Evolutionary conservation across 2,113 vertebrate genomes (phyloP).

Genomic region (Ailurus styani): DNA sequence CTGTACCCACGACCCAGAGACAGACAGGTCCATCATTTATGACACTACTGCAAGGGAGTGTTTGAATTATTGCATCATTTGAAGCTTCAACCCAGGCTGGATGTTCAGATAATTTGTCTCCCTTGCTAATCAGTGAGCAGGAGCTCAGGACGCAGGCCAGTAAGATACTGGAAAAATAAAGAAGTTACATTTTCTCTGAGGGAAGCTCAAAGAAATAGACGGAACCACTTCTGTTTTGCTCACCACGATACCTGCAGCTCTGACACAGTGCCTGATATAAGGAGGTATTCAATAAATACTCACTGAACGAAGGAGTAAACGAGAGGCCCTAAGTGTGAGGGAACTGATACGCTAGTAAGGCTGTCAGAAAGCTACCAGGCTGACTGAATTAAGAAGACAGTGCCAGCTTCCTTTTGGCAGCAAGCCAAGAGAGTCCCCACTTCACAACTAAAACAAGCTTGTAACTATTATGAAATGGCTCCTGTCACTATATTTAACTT

Average conservation of each 20-base stretch:
- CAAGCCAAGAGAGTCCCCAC: not conserved
- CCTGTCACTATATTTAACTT: not conserved
- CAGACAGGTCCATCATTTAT: not conserved
- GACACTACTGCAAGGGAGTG: not conserved
- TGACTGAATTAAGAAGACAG: not conserved
- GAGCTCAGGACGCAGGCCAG: not conserved
- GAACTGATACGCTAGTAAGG: not conserved
- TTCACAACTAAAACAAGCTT: constrained; percentile 25
- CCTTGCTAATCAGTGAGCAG: not conserved
- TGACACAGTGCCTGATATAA: not conserved
- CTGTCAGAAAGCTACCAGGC: not conserved
- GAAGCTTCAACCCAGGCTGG: not conserved
- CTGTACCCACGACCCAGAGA: not conserved
- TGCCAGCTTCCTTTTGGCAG: not conserved
- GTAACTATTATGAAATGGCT: constrained; percentile 26
- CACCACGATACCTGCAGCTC: not conserved
- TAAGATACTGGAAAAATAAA: not conserved
- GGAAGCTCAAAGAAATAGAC: not conserved
- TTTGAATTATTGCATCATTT: not conserved
- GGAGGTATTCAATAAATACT: not conserved
- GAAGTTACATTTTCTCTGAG: not conserved
- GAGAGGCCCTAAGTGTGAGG: not conserved
- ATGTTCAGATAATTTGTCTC: not conserved
- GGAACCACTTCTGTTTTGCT: not conserved
- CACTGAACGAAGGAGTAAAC: not conserved